phyloP scores from a whole-genome alignment of 2,888 invertebrate genomes.

The Pocota personata region DNA sequence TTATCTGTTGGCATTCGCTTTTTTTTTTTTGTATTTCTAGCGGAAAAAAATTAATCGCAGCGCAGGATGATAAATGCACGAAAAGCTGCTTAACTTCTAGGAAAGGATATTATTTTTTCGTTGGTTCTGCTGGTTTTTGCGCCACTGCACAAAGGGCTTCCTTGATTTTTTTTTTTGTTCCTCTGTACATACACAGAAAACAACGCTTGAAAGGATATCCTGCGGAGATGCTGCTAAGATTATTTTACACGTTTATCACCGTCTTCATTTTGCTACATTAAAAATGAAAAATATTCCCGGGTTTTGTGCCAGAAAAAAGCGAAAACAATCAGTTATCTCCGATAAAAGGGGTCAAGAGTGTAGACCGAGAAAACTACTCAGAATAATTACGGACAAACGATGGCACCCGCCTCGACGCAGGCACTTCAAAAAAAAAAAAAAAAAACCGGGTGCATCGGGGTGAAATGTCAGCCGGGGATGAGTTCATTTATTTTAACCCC shows the following conservation, averaged over 20 bases:
- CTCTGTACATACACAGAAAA: conserved; percentile 18
- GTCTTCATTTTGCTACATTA: conserved; percentile 67
- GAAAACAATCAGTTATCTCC: conserved; percentile 36
- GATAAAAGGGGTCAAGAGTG: conserved; percentile 64
- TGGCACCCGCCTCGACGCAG: conserved; percentile 64
- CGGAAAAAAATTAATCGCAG: conserved; percentile 70
- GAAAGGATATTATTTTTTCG: conserved; percentile 28
- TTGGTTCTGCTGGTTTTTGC: conserved; percentile 37
- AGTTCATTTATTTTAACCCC: conserved; percentile 72
- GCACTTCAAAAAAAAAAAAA: conserved; percentile 27
- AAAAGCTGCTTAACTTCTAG: conserved; percentile 68
- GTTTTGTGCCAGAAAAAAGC: conserved; percentile 20
- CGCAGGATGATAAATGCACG: conserved; percentile 62
- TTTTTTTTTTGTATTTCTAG: conserved; percentile 37
- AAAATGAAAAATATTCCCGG: conserved; percentile 67
- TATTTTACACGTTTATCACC: conserved; percentile 73
- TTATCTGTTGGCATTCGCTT: conserved; percentile 49
- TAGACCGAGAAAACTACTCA: conserved; percentile 18
- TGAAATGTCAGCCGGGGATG: conserved; percentile 67
- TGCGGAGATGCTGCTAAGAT: conserved; percentile 67
- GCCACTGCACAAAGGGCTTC: conserved; percentile 56
- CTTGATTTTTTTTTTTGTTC: conserved; percentile 4
- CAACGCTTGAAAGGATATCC: conserved; percentile 63
- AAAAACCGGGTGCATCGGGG: conserved; percentile 57
- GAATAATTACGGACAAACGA: conserved; percentile 68